Conservation (phyloP, 35 echinoderm and acorn worm species). For the Stichopus chloronotus region DNA sequence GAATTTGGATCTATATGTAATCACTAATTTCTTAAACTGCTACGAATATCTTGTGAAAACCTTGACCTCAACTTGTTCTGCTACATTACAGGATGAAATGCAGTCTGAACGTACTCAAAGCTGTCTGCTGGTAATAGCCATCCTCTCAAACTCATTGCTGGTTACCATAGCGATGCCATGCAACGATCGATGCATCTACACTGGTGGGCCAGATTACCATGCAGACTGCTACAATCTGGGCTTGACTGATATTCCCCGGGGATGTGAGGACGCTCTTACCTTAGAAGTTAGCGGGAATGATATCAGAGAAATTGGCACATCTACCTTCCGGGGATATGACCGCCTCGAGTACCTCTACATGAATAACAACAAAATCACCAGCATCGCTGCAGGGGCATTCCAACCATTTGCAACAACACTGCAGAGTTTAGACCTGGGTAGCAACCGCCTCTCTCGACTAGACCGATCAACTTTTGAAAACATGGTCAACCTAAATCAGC, state of each 20-base stretch:
- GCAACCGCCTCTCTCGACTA: not conserved
- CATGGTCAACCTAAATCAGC: not conserved
- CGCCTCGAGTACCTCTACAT: not conserved
- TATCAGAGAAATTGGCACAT: not conserved
- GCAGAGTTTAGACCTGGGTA: not conserved
- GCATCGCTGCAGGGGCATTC: not conserved
- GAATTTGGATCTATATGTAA: too few species aligned
- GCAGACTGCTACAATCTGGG: not conserved
- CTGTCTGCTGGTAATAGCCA: not conserved
- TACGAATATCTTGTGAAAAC: too few species aligned
- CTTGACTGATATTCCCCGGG: not conserved
- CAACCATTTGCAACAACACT: not conserved
- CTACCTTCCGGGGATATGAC: not conserved
- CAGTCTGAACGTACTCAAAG: not conserved
- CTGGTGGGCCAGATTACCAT: not conserved
- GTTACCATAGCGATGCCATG: not conserved
- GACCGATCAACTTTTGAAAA: not conserved
- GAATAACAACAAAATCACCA: not conserved
- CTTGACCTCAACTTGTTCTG: too few species aligned
- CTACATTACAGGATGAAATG: not conserved
- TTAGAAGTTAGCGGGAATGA: not conserved
- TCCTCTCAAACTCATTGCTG: not conserved
- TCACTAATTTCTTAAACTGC: too few species aligned
- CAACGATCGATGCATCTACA: not conserved
- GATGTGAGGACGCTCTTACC: conserved; percentile 9